Base-by-base conservation (phyloP, 2,888 invertebrate species). In the Sylvicola fuscatus region DNA sequence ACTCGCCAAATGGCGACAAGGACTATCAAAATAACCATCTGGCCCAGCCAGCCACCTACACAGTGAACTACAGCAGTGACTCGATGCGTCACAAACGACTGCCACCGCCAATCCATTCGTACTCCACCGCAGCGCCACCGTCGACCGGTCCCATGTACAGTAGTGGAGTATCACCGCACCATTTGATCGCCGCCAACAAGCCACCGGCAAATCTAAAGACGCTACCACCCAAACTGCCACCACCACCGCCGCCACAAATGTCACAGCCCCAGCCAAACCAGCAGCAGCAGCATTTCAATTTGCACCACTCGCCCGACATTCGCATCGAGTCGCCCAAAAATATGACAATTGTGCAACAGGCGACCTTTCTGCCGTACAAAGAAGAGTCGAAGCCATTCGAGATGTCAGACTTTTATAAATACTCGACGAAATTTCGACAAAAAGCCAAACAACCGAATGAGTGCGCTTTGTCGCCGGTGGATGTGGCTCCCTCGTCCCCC, bases 351-450 rank as follows among this genome's bases (percentile, higher is more conserved):
- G 81, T 89, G 26, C 81, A 84, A 49, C 79, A 82, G 42, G 87
- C 86, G 27, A 83, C 81, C 47, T 86, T 81, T 62, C 84, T 84
- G 54, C 87, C 87, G 0, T 87, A 86, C 52, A 71, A 84, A 49
- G 93, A 95, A 61, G 83, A 87, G 38, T 84, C 86, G 0, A 95
- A 95, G 54, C 93, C 93, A 3, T 95, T 92, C 61, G 93, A 93
- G 65, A 90, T 93, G 84, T 79, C 90, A 0, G 95, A 95, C 58
- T 93, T 90, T 57, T 95, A 92, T 56, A 95, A 93, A 59, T 95
- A 95, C 56, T 93, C 92, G 35, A 90, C 89, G 4, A 89, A 90
- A 54, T 87, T 81, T 54, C 70, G 90, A 41, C 76, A 86, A 44
- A 68, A n/a, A n/a, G n/a, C n/a, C n/a, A n/a, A n/a, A n/a, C n/a